These are phyloP conservation scores for Aphidius colemani DNA, from an alignment of 2,888 invertebrate genomes.

Conservation along the genomic window DNA sequence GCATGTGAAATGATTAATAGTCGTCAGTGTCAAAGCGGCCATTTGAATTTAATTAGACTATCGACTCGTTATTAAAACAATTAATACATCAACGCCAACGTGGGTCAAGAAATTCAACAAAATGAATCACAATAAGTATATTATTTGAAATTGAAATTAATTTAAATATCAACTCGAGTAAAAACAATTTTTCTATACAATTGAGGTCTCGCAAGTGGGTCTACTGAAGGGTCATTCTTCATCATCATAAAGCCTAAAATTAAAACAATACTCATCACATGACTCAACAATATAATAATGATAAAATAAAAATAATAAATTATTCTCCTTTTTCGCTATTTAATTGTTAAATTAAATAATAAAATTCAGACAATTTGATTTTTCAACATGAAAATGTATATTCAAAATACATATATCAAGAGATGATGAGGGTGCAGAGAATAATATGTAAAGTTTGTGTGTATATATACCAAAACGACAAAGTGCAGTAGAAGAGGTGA, in stretches of 20 bases:
- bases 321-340: too few species aligned
- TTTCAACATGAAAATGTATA: not conserved
- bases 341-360: too few species aligned
- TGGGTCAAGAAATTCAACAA: constrained; percentile 31
- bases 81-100: constrained; percentile 44
- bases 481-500: constrained; percentile 32
- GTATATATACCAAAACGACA: constrained; percentile 29
- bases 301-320: too few species aligned
- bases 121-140: not conserved
- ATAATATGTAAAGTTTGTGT: too few species aligned
- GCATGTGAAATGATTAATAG: too few species aligned
- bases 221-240: constrained; percentile 21
- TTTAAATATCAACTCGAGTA: not conserved
- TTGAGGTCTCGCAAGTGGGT: constrained; percentile 28
- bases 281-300: too few species aligned
- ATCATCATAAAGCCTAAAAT: not conserved
- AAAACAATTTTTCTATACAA: constrained; percentile 24
- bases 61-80: constrained; percentile 44
- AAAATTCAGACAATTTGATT: too few species aligned
- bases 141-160: not conserved
- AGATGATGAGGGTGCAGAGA: too few species aligned
- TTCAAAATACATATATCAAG: not conserved
- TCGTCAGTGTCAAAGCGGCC: too few species aligned
- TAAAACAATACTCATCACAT: too few species aligned
- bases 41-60: constrained; percentile 19